Percentiles rank a stretch among this genome's conserved stretches.
These are phyloP conservation scores for Psix sp. DNA, from an alignment of 1,140 invertebrate genomes.

Conservation along the genomic window DNA sequence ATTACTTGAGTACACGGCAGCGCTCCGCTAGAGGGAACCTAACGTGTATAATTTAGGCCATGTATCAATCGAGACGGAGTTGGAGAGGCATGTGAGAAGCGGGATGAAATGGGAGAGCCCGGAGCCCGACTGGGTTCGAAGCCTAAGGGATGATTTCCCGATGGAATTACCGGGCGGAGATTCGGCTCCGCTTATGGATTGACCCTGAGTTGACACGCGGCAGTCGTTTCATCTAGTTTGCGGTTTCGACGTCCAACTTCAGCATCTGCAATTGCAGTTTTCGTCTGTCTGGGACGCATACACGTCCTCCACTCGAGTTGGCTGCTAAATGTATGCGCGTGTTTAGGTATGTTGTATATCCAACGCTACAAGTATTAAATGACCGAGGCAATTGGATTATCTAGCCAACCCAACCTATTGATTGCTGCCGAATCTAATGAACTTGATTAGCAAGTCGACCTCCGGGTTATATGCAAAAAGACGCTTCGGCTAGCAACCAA, in stretches of 20 bases:
- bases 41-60: conserved; percentile 52
- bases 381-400: conserved; percentile 44
- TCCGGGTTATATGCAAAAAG: conserved; percentile 1
- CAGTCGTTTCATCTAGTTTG: conserved; percentile 56
- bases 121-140: conserved; percentile 37
- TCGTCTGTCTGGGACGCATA: conserved; percentile 41
- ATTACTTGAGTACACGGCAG: conserved; percentile 27
- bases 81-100: conserved; percentile 12
- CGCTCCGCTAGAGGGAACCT: conserved; percentile 19
- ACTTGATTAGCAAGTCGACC: conserved; percentile 29
- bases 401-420: conserved; percentile 7
- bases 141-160: conserved; percentile 58
- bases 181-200: conserved; percentile 34
- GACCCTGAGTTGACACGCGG: conserved; percentile 47
- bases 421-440: conserved; percentile 24
- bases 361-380: conserved; percentile 42
- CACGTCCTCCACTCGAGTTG: conserved; percentile 12
- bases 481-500: neutral
- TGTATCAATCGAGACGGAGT: conserved; percentile 48
- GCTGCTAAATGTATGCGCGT: neutral
- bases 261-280: conserved; percentile 48
- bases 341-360: conserved; percentile 29
- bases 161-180: conserved; percentile 45
- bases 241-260: conserved; percentile 40
- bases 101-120: conserved; percentile 11